Evolutionary conservation across 2,113 vertebrate genomes (phyloP), one percentile per base, ranked within the genome.

Genomic region (Elachura formosa): DNA sequence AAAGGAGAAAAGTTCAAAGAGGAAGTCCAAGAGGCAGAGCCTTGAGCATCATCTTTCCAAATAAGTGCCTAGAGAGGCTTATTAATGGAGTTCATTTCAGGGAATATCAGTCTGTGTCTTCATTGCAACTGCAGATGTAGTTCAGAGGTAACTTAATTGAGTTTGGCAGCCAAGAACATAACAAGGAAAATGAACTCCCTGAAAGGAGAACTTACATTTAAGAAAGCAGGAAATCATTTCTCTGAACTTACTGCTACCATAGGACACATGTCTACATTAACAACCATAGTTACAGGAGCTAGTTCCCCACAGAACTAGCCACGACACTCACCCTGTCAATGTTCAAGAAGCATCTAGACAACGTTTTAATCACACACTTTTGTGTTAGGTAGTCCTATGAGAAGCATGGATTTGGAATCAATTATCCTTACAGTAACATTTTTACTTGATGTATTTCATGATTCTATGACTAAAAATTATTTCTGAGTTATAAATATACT

Each of bases 311-410:
- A 24, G 14, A 75, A 48, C 21, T 12, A 12, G 14, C 29, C 2
- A 3, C 7, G 41, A 71, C 21, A 28, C n/a, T 43, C 33, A 54
- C 6, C 17, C 29, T 41, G 24, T 31, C 40, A 12, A 0, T 40
- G n/a, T 31, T 34, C 25, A 68, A 68, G 34, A 12, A 48, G 14
- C 10, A 68, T 34, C 21, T 19, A 34, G 29, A 23, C 12, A 52
- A 33, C 9, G 23, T 4, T 61, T 40, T 26, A 54, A 10, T 62
- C 8, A 6, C 26, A 24, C 0, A 0, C 4, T 58, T 62, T 48
- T 28, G 3, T 49, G 15, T 41, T 38, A 52, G 15, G 18, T 54
- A 31, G 21, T 34, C 14, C 29, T 26, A 18, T 12, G 11, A 61
- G 29, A 68, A 55, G 12, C 12, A 64, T 12, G 20, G 29, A 36